Evolutionary conservation across 2,113 vertebrate genomes (phyloP).

Genomic region (Leptobrachium ailaonicum): DNA sequence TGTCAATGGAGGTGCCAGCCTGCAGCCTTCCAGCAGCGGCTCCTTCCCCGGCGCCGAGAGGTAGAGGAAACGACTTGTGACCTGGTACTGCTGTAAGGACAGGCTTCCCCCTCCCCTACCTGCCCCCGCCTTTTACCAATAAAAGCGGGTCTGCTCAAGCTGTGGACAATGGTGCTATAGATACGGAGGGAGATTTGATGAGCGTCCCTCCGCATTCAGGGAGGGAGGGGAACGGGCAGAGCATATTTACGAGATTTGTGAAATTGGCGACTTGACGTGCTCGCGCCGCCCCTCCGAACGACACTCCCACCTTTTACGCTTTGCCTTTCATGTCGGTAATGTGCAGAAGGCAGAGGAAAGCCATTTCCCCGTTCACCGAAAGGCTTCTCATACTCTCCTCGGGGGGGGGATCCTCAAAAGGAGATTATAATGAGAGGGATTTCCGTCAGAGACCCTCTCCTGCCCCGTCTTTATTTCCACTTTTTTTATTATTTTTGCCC

Average conservation of each 20-base stretch:
- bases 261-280: constrained; percentile 20
- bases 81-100: constrained; percentile 57
- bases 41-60: constrained; percentile 45
- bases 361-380: neutral
- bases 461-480: constrained; percentile 6
- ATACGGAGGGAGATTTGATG: constrained; percentile 27
- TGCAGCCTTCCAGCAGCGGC: constrained; percentile 15
- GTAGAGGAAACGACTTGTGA: constrained; percentile 61
- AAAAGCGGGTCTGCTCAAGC: constrained; percentile 24
- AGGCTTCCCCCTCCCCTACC: constrained; percentile 59
- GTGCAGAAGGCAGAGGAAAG: constrained; percentile 1
- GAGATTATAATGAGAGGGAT: neutral
- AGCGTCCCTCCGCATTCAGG: constrained; percentile 1
- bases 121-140: constrained; percentile 19
- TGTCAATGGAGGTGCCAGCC: constrained; percentile 3
- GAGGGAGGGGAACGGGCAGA: constrained; percentile 18
- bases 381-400: constrained; percentile 9
- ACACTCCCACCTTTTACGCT: neutral
- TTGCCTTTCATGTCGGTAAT: neutral
- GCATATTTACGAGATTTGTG: constrained; percentile 22
- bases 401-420: constrained; percentile 7
- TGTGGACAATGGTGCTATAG: constrained; percentile 49
- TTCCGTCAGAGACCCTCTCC: neutral
- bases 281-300: constrained; percentile 12
- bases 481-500: neutral